Conservation (phyloP, 1,140 invertebrate genomes). For the Dinoponera quadriceps region DNA sequence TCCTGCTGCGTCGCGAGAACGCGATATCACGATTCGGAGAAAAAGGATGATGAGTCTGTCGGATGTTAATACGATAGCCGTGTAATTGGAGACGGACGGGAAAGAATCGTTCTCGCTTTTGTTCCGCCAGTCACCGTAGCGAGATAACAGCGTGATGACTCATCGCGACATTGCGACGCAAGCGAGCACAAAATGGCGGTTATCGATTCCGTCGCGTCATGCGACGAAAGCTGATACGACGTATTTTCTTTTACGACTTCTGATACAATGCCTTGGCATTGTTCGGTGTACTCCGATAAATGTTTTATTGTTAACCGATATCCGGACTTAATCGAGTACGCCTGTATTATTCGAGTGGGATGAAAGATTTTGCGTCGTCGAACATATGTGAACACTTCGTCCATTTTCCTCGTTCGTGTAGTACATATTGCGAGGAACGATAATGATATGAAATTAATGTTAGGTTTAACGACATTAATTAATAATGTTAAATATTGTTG, state of each 20-base stretch:
- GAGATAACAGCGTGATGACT: slow-evolving; percentile 4
- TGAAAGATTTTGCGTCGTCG: not conserved
- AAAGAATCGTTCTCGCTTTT: no score
- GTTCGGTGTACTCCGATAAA: not conserved
- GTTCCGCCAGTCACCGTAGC: no score
- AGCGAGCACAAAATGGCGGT: slow-evolving; percentile 59
- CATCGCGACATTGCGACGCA: slow-evolving; percentile 9
- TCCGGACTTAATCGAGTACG: not conserved
- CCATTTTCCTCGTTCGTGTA: not conserved
- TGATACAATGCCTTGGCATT: not conserved
- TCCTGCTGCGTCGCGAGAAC: not conserved
- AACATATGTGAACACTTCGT: not conserved
- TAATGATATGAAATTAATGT: no score
- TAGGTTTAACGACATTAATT: no score
- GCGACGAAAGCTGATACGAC: not conserved
- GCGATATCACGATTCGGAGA: not conserved
- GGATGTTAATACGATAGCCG: no score
- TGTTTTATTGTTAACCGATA: not conserved
- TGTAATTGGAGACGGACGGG: no score
- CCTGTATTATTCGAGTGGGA: no score
- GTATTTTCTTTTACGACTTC: not conserved
- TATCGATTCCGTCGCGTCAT: slow-evolving; percentile 40
- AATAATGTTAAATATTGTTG: slow-evolving; percentile 2
- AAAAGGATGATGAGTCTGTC: no score
- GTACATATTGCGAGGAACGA: not conserved